Conservation (phyloP, 2,888 invertebrate species). For the Xestia xanthographa region DNA sequence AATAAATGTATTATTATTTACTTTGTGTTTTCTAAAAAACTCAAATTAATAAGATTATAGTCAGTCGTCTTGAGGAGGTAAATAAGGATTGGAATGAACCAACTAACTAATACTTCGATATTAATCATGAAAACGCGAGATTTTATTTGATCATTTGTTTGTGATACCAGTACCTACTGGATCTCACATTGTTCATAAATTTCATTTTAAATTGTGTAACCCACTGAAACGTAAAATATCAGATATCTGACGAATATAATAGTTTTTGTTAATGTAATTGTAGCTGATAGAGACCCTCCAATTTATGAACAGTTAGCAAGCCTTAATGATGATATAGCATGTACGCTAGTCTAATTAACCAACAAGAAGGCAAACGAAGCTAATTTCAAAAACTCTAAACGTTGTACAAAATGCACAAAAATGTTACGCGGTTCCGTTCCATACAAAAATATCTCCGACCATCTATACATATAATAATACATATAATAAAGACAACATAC, state of each 20-base stretch:
- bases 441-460: constrained; percentile 1
- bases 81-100: not conserved
- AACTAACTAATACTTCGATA: not conserved
- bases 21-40: not conserved
- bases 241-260: not conserved
- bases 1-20: not conserved
- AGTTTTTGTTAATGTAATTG: not conserved
- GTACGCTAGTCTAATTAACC: not conserved
- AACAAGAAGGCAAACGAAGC: not conserved
- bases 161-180: not conserved
- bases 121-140: not conserved
- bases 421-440: not conserved
- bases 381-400: not conserved
- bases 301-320: not conserved
- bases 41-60: not conserved
- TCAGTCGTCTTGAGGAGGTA: not conserved
- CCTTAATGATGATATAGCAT: not conserved
- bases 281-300: not conserved
- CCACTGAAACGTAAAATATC: constrained; percentile 1
- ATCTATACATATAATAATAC: too few species aligned
- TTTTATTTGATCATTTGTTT: not conserved
- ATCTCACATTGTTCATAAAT: not conserved
- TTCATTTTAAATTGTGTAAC: not conserved
- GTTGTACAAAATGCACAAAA: not conserved
- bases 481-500: too few species aligned